A percentile compares a stretch with the other conserved stretches of the same genome.
These are phyloP conservation scores for Acanthosepion lycidas DNA, from an alignment of 2,888 invertebrate genomes.

Conservation along the genomic window DNA sequence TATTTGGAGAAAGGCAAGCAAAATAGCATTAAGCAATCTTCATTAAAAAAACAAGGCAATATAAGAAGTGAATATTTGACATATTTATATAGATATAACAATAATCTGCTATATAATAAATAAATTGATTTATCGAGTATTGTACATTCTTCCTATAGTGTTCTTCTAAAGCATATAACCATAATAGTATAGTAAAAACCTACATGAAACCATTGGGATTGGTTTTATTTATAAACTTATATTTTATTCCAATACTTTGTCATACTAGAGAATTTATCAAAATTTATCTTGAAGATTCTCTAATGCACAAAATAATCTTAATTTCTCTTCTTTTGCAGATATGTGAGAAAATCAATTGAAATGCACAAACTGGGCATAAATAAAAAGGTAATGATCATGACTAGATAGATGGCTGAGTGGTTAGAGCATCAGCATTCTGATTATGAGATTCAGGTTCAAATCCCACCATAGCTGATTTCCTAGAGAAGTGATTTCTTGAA, in stretches of 20 bases:
- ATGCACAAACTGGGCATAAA: slow-evolving; percentile 66
- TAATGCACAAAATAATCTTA: neutral
- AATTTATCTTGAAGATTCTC: neutral
- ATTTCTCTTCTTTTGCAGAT: slow-evolving; percentile 55
- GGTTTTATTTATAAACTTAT: neutral
- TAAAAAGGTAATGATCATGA: slow-evolving; percentile 61
- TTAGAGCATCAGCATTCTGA: too few species aligned
- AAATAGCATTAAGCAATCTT: too few species aligned
- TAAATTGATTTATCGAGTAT: neutral
- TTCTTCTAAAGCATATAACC: neutral
- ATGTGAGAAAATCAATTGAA: slow-evolving; percentile 65
- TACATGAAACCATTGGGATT: neutral
- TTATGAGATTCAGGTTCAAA: too few species aligned
- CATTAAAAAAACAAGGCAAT: too few species aligned
- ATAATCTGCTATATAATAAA: too few species aligned
- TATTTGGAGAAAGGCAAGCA: too few species aligned
- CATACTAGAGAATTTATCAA: neutral
- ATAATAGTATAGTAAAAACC: neutral
- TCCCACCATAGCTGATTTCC: too few species aligned
- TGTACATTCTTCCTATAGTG: neutral
- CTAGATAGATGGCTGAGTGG: too few species aligned
- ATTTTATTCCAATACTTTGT: neutral
- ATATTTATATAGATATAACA: too few species aligned
- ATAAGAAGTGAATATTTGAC: too few species aligned
- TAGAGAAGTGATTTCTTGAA: too few species aligned